Conservation (phyloP, 2,113 vertebrate species). For the Neopipo cinnamomea region DNA sequence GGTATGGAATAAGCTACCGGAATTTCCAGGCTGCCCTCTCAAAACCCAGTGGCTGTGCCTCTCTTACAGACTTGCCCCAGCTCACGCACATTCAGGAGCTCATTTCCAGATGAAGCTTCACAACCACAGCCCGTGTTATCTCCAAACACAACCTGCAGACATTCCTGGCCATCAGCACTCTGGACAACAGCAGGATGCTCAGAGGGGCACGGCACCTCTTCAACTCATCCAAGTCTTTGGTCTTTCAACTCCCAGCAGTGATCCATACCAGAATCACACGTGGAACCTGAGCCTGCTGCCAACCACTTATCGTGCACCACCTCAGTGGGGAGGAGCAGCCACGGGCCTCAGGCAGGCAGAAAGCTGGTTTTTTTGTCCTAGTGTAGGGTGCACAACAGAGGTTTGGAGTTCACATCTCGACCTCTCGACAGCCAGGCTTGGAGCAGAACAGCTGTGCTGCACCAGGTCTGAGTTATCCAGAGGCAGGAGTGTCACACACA, state of each 20-base stretch:
- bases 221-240: too few relatives aligned
- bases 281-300: neutral
- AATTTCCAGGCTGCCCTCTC: neutral
- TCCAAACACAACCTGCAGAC: neutral
- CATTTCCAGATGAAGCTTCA: neutral
- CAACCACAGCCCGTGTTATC: neutral
- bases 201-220: neutral
- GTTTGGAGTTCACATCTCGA: neutral
- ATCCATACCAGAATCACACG: too few relatives aligned
- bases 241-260: too few relatives aligned
- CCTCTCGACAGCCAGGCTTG: neutral
- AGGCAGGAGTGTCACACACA: too few relatives aligned
- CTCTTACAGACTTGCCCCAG: neutral
- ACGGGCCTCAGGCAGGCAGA: neutral
- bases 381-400: neutral
- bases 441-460: neutral
- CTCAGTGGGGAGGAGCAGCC: neutral
- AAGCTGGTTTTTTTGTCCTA: neutral
- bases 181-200: neutral
- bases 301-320: neutral
- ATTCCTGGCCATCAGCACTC: neutral
- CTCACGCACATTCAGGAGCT: neutral
- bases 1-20: fast-evolving
- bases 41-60: neutral
- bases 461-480: neutral